A percentile compares a stretch with the other conserved stretches of the same genome.
Evolutionary conservation across 2,888 invertebrate genomes (phyloP).

Genomic region (Stenoptilia bipunctidactyla): DNA sequence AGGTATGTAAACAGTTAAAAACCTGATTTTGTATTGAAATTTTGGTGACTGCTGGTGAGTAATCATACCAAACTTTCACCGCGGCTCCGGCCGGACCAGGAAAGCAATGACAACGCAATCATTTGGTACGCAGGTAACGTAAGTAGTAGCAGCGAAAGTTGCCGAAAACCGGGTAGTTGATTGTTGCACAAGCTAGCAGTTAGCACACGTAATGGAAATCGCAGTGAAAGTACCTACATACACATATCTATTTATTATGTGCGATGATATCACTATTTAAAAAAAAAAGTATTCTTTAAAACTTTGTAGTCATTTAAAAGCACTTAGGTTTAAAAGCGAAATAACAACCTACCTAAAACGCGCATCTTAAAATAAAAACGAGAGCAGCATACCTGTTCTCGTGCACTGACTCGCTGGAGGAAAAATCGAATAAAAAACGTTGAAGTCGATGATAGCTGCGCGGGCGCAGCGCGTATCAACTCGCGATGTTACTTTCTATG

Average conservation of each 20-base stretch:
- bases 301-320: too few species aligned
- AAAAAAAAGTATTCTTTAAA: not conserved
- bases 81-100: not conserved
- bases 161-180: conserved; percentile 50
- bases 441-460: conserved; percentile 11
- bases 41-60: not conserved
- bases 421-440: conserved; percentile 13
- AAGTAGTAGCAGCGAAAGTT: conserved; percentile 59
- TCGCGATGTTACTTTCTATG: conserved; percentile 67
- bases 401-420: not conserved
- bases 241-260: too few species aligned
- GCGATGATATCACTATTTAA: conserved; percentile 27
- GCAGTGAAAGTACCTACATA: conserved; percentile 51
- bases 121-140: conserved; percentile 62
- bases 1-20: too few species aligned
- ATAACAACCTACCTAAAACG: not conserved
- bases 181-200: conserved; percentile 59
- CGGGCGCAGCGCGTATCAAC: conserved; percentile 10
- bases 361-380: conserved; percentile 15
- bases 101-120: conserved; percentile 43
- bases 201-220: conserved; percentile 63
- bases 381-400: conserved; percentile 15
- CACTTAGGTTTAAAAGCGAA: too few species aligned
- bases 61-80: conserved; percentile 39
- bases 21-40: too few species aligned